These are phyloP conservation scores for Nycticryphes semicollaris DNA, from an alignment of 2,113 vertebrate genomes.

Conservation along the genomic window DNA sequence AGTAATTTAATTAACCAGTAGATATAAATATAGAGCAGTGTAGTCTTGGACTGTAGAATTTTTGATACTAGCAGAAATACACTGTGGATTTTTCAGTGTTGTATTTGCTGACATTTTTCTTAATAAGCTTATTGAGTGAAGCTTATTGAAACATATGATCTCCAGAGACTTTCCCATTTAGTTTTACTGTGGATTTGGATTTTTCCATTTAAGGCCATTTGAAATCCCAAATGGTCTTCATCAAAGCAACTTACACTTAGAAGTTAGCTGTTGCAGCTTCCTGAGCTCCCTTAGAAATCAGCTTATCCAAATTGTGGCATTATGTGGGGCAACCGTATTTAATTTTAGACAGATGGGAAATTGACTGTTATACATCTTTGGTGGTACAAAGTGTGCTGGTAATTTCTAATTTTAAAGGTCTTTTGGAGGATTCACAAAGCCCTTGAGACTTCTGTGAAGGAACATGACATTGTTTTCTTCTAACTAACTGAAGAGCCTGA, in stretches of 20 bases:
- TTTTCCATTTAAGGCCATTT: slow-evolving; percentile 37
- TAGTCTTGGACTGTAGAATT: neutral
- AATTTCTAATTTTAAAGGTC: slow-evolving; percentile 32
- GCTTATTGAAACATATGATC: neutral
- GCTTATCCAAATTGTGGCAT: neutral
- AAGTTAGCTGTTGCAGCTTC: slow-evolving; percentile 30
- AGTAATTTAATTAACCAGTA: slow-evolving; percentile 53
- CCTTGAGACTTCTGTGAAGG: neutral
- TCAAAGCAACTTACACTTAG: slow-evolving; percentile 1
- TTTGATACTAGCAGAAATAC: neutral
- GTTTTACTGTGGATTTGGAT: slow-evolving; percentile 29
- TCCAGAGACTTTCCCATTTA: neutral
- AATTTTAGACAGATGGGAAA: neutral
- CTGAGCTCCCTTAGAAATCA: slow-evolving; percentile 29
- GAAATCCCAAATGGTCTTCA: slow-evolving; percentile 23
- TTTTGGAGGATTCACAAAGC: slow-evolving; percentile 29
- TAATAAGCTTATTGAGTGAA: slow-evolving; percentile 44
- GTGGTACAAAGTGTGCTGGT: neutral
- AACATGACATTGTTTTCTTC: neutral
- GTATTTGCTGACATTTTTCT: slow-evolving; percentile 10
- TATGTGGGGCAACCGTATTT: slow-evolving; percentile 29
- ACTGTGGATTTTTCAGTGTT: slow-evolving; percentile 23
- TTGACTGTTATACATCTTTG: neutral
- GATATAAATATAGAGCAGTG: neutral
- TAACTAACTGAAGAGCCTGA: neutral